phyloP scores from a whole-genome alignment of 2,113 vertebrate genomes.

The Hemichromis elongatus region DNA sequence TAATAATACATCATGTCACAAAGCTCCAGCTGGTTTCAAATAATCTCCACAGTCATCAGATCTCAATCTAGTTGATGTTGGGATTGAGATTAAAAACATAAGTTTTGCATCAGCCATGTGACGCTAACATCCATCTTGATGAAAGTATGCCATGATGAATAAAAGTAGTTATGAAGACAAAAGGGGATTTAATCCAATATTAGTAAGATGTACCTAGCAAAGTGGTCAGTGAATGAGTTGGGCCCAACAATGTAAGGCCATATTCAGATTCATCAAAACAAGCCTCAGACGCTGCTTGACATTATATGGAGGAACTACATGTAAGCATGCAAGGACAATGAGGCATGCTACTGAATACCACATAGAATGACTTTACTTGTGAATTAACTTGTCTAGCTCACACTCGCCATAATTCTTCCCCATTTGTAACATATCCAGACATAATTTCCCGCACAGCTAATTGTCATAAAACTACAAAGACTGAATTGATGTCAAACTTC shows the following conservation, averaged over 20 bases:
- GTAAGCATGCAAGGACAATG: not conserved
- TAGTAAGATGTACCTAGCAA: not conserved
- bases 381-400: not conserved
- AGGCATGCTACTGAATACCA: not conserved
- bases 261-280: not conserved
- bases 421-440: not conserved
- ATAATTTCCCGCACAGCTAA: not conserved
- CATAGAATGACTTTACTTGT: not conserved
- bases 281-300: not conserved
- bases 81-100: not conserved
- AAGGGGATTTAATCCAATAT: not conserved
- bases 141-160: not conserved
- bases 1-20: not conserved
- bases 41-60: not conserved
- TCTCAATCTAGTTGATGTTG: not conserved
- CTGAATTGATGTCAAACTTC: slow-evolving; percentile 1
- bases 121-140: not conserved
- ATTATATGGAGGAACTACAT: too few species aligned
- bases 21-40: not conserved
- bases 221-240: not conserved
- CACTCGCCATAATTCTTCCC: not conserved
- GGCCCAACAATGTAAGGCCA: not conserved
- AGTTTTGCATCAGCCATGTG: not conserved
- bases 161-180: not conserved
- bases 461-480: slow-evolving; percentile 2